phyloP scores from a whole-genome alignment of 2,888 invertebrate species.

The Mesorhabditis sp. region DNA sequence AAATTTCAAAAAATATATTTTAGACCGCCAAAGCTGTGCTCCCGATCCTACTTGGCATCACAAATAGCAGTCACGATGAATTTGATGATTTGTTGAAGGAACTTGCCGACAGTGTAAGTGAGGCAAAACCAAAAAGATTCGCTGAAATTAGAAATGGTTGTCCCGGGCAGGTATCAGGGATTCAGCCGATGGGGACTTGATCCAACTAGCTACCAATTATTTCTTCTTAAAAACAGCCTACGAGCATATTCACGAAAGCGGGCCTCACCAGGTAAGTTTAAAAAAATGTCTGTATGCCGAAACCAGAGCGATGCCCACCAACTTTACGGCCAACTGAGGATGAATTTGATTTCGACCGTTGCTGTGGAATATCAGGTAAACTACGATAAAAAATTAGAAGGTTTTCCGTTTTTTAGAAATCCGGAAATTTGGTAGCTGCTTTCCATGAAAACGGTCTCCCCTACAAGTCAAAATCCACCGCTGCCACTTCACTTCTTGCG shows the following conservation, averaged over 20 bases:
- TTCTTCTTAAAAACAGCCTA: neutral
- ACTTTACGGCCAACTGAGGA: neutral
- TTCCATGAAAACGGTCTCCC: neutral
- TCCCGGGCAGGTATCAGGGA: neutral
- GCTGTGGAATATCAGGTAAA: neutral
- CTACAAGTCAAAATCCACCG: neutral
- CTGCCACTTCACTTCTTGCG: neutral
- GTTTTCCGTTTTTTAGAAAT: no score
- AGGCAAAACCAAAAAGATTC: neutral
- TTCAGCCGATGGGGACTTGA: neutral
- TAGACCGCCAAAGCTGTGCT: neutral
- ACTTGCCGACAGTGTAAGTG: neutral
- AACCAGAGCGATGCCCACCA: constrained; percentile 5
- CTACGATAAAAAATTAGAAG: neutral
- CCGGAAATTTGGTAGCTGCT: no score
- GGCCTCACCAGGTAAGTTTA: neutral
- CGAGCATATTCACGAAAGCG: constrained; percentile 4
- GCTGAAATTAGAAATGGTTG: neutral
- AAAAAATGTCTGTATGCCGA: neutral
- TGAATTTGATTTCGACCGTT: neutral
- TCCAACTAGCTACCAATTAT: neutral
- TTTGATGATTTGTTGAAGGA: neutral
- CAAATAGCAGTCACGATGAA: neutral
- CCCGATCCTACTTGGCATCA: neutral
- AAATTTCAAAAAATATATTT: neutral